phyloP scores from a whole-genome alignment of 1,140 invertebrate species.

The Calycopis cecrops region DNA sequence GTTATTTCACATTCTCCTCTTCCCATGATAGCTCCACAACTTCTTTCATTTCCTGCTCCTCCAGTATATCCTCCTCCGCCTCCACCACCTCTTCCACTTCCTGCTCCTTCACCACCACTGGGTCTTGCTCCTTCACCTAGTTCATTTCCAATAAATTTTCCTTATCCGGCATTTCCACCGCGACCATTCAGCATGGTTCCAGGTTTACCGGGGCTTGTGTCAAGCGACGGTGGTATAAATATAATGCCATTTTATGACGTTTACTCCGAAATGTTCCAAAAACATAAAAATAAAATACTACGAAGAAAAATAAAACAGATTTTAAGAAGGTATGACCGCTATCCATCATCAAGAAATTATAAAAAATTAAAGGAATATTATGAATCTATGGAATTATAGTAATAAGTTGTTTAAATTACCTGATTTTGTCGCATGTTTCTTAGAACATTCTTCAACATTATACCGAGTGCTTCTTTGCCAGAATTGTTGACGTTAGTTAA shows the following conservation, averaged over 20 bases:
- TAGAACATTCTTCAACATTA: too few relatives aligned
- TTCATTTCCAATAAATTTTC: too few relatives aligned
- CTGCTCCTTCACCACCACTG: background rate
- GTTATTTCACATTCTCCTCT: too few relatives aligned
- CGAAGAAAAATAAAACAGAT: slow-evolving; percentile 38
- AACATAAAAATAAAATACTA: slow-evolving; percentile 51
- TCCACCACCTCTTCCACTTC: background rate
- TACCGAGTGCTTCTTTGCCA: too few relatives aligned
- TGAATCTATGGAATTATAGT: background rate
- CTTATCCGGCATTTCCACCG: slow-evolving; percentile 11
- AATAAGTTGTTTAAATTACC: too few relatives aligned
- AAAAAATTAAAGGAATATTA: slow-evolving; percentile 22
- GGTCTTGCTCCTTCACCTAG: slow-evolving; percentile 15
- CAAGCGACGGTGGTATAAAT: slow-evolving; percentile 52
- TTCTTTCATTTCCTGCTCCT: too few relatives aligned
- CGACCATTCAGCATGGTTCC: slow-evolving; percentile 43
- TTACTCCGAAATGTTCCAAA: slow-evolving; percentile 53
- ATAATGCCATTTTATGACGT: slow-evolving; percentile 60
- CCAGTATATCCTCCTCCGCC: background rate
- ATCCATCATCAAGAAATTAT: slow-evolving; percentile 24
- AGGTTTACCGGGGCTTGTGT: slow-evolving; percentile 50
- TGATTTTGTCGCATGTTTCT: too few relatives aligned
- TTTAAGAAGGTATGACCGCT: slow-evolving; percentile 34
- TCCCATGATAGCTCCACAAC: too few relatives aligned
- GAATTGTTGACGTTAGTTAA: too few relatives aligned